Base-by-base conservation (phyloP, 2,797 vertebrate genomes). In the Pantherophis alleghaniensis region DNA sequence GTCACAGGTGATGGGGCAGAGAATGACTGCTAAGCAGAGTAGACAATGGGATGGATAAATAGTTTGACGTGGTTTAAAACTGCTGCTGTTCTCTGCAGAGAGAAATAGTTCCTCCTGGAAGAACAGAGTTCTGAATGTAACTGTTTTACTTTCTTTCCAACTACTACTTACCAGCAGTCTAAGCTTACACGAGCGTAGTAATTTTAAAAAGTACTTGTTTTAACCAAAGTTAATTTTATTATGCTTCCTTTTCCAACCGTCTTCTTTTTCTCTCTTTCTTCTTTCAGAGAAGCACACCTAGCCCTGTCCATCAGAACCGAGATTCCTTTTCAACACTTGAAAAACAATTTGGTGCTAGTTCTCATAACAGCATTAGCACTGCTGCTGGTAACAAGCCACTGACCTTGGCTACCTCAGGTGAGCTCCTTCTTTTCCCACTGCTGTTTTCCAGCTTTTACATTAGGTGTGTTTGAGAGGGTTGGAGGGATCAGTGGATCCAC, bases 281-380 rank as follows among this genome's bases (percentile, higher is more conserved):
- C 88, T 92, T 26, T 69, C 97, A 99, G 99, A 98, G 99, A 97
- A 99, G 97, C 97, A 99, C 99, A 87, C 99, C 99, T 1, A 99
- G 99, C 97, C 99, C 99, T 26, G 98, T 99, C 96, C 98, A 98
- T 83, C 98, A 98, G 95, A 96, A 95, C 32, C 98, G 98, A 92
- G 98, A 98, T 91, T 94, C 97, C 2, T 93, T 95, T 2, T 95
- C 97, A 14, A 94, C 98, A 91, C 97, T 98, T 96, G 98, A 98
- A 94, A 98, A 98, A 96, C 97, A 97, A 95, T 98, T 97, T 95
- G 97, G 97, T 97, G 97, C 98, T 97, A 97, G 94, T 61, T 93
- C 97, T 95, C 98, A 98, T 94, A 98, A 97, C 94, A 98, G 98
- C 60, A 97, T 97, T 88, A 96, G 97, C 98, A 98, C 92, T 92